phyloP scores from a whole-genome alignment of 2,113 vertebrate genomes.

The Aegotheles bennettii region DNA sequence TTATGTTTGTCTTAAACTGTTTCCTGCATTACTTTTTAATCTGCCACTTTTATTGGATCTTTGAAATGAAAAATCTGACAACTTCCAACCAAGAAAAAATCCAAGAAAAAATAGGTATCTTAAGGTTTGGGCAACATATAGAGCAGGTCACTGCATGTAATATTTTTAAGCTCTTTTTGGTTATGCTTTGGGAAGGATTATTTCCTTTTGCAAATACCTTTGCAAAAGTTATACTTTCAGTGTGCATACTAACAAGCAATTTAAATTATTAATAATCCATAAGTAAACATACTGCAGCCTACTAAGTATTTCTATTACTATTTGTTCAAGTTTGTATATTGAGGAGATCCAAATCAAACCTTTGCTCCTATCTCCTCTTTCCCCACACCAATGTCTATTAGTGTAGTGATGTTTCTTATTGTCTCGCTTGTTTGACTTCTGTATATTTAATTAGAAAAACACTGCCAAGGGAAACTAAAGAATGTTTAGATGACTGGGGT shows the following conservation, averaged over 20 bases:
- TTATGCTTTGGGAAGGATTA: not conserved
- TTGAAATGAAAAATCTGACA: not conserved
- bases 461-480: not conserved
- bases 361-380: not conserved
- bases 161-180: not conserved
- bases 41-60: not conserved
- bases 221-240: not conserved
- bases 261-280: not conserved
- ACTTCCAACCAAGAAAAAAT: not conserved
- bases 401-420: not conserved
- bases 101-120: not conserved
- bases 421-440: not conserved
- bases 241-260: not conserved
- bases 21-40: not conserved
- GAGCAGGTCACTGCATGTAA: not conserved
- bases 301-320: not conserved
- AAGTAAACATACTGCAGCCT: not conserved
- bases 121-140: not conserved
- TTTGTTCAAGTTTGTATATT: not conserved
- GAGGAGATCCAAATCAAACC: not conserved
- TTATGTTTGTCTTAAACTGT: not conserved
- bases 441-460: not conserved
- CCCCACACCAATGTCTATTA: too few species aligned
- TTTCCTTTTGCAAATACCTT: not conserved
- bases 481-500: not conserved